These are phyloP conservation scores for Siniperca chuatsi DNA, from an alignment of 2,113 vertebrate genomes.

Conservation along the genomic window DNA sequence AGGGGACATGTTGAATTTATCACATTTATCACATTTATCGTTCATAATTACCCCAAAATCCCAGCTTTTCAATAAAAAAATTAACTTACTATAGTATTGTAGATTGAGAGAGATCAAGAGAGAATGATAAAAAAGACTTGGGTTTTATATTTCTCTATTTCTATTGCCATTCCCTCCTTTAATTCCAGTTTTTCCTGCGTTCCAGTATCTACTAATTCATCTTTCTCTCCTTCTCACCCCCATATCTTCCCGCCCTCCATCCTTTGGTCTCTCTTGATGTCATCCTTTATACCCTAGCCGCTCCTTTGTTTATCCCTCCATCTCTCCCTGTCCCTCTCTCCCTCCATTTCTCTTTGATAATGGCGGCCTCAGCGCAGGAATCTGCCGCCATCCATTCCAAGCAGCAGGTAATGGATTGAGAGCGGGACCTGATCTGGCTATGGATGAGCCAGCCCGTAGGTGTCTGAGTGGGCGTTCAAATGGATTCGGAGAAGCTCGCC, in stretches of 20 bases:
- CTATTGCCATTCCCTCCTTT: not conserved
- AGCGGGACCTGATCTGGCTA: slow-evolving; percentile 67
- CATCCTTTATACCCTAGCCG: slow-evolving; percentile 32
- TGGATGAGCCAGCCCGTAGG: slow-evolving; percentile 76
- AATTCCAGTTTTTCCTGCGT: not conserved
- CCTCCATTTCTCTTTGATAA: slow-evolving; percentile 67
- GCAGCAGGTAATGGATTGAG: slow-evolving; percentile 78
- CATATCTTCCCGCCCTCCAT: slow-evolving; percentile 14
- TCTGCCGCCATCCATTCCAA: slow-evolving; percentile 68
- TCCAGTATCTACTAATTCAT: slow-evolving; percentile 27
- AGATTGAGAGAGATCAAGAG: not conserved
- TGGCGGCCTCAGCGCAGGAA: slow-evolving; percentile 43
- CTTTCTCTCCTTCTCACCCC: not conserved
- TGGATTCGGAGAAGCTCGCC: slow-evolving; percentile 65
- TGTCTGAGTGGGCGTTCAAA: slow-evolving; percentile 79
- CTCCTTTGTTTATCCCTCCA: slow-evolving; percentile 63
- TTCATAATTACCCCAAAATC: not conserved
- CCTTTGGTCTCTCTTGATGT: slow-evolving; percentile 28
- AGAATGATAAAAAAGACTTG: not conserved
- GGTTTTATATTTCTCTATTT: slow-evolving; percentile 2
- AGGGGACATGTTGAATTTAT: not conserved
- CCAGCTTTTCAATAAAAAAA: not conserved
- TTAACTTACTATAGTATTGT: not conserved
- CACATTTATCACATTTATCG: not conserved
- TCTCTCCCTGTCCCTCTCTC: slow-evolving; percentile 47